Conservation (phyloP, 2,888 invertebrate genomes). For the Ditula angustiorana region DNA sequence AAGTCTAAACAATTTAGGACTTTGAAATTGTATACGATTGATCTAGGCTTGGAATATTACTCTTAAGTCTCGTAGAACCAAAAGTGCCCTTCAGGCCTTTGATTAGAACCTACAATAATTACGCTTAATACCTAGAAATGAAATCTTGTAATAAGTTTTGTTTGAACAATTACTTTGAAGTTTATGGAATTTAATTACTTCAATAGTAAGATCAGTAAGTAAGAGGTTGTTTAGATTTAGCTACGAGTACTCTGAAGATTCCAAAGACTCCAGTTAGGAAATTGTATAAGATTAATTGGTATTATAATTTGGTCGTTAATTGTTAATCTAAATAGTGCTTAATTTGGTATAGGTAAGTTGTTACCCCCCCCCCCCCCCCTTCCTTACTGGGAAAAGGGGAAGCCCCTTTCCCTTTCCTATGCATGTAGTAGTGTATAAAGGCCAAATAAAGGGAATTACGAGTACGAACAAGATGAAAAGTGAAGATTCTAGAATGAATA, state of each 20-base stretch:
- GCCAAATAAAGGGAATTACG: too few species aligned
- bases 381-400: too few species aligned
- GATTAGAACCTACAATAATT: conserved; percentile 8
- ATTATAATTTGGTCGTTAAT: neutral
- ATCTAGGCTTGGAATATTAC: neutral
- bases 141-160: conserved; percentile 20
- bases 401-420: too few species aligned
- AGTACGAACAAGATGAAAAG: too few species aligned
- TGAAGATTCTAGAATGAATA: neutral
- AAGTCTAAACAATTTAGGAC: neutral
- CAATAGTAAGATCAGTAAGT: conserved; percentile 1
- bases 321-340: neutral
- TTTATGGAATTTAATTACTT: conserved; percentile 20
- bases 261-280: neutral
- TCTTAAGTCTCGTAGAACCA: neutral
- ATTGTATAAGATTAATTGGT: neutral
- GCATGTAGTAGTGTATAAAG: too few species aligned
- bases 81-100: conserved; percentile 7
- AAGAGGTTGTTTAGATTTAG: neutral
- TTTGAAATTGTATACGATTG: neutral
- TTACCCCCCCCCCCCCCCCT: too few species aligned
- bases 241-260: too few species aligned
- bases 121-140: conserved; percentile 7
- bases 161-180: conserved; percentile 20
- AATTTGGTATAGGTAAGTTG: too few species aligned